phyloP scores from a whole-genome alignment of 2,113 vertebrate species.

The Clarias macrocephalus region DNA sequence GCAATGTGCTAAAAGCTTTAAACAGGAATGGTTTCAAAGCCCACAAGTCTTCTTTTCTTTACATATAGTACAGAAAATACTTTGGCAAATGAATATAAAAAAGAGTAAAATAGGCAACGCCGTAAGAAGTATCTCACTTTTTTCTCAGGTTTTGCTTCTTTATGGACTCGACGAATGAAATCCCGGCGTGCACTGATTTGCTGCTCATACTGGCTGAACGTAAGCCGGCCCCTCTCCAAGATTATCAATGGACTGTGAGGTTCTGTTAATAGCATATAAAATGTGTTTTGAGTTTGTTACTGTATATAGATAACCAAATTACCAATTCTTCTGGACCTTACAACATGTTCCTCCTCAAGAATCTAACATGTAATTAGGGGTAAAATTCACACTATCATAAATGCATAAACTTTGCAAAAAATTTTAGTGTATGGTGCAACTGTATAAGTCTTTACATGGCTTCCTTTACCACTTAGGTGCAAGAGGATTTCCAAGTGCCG shows the following conservation, averaged over 20 bases:
- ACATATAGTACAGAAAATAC: neutral
- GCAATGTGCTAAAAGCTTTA: neutral
- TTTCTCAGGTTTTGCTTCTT: constrained; percentile 79
- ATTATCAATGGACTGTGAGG: constrained; percentile 88
- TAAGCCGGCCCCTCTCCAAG: constrained; percentile 84
- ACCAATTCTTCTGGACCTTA: neutral
- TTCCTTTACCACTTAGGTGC: constrained; percentile 86
- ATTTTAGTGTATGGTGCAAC: neutral
- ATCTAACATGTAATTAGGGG: neutral
- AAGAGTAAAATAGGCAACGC: neutral
- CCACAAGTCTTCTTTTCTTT: neutral
- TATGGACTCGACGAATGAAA: constrained; percentile 78
- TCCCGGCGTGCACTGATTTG: constrained; percentile 82
- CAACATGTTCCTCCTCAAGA: neutral
- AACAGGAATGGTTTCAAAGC: neutral
- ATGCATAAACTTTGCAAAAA: neutral
- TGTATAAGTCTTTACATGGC: neutral
- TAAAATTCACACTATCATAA: neutral
- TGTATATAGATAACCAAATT: neutral
- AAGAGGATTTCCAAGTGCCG: constrained; percentile 89
- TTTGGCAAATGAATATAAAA: neutral
- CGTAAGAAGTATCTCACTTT: constrained; percentile 72
- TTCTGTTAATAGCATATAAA: constrained; percentile 69
- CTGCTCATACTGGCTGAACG: constrained; percentile 83
- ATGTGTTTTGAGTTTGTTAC: neutral